Percentiles rank a stretch among this genome's conserved stretches.
phyloP scores from a whole-genome alignment of 2,797 vertebrate genomes.

The Leptatherina wallacei region DNA sequence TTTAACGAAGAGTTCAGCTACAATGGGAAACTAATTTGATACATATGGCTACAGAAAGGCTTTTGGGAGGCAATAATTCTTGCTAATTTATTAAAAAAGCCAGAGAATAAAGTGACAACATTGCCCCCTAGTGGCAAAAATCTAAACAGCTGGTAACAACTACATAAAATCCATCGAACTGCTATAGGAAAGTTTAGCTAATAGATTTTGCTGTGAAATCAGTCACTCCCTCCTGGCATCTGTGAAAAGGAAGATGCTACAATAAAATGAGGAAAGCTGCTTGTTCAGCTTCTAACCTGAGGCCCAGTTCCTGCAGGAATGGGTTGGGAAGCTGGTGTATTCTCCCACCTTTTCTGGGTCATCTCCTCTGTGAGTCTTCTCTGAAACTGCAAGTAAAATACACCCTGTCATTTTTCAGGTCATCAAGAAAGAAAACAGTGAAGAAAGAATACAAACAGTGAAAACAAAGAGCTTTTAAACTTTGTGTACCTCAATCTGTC shows the following conservation, averaged over 20 bases:
- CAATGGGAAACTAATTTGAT: not conserved
- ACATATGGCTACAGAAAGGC: not conserved
- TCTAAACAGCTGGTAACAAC: not conserved
- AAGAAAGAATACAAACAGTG: not conserved
- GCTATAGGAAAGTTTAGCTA: not conserved
- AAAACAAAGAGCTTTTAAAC: not conserved
- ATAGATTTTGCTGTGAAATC: not conserved
- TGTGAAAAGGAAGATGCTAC: not conserved
- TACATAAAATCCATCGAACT: not conserved
- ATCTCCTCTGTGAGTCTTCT: constrained; percentile 95
- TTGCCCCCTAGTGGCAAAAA: constrained; percentile 69
- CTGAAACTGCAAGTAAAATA: constrained; percentile 86
- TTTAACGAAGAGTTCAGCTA: not conserved
- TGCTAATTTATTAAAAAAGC: not conserved
- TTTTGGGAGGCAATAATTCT: not conserved
- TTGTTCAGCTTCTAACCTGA: constrained; percentile 79
- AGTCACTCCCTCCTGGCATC: not conserved
- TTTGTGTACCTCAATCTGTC: constrained; percentile 92
- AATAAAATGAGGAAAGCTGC: not conserved
- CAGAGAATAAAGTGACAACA: constrained; percentile 23
- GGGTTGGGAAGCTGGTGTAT: constrained; percentile 85
- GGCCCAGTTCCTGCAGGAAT: constrained; percentile 82
- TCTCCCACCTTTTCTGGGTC: constrained; percentile 94
- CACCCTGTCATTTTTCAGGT: not conserved
- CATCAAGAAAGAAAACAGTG: not conserved